These are phyloP conservation scores for Dromiciops gliroides DNA, from an alignment of 2,113 vertebrate species.

Conservation along the genomic window DNA sequence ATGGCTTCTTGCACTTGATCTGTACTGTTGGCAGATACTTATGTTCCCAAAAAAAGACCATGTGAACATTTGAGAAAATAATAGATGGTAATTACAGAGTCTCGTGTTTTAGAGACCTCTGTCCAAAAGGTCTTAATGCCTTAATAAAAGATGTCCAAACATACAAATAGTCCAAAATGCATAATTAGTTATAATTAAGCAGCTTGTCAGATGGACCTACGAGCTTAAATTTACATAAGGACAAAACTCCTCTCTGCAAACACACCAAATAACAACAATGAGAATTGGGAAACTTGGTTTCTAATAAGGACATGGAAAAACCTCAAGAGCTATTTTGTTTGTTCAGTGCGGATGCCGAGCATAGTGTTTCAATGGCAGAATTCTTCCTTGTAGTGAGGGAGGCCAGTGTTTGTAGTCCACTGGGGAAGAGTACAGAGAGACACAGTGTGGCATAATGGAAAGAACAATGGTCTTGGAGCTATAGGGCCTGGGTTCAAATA, in stretches of 20 bases:
- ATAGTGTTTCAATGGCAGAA: neutral
- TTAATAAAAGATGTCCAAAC: constrained; percentile 28
- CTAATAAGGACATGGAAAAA: neutral
- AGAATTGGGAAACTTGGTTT: neutral
- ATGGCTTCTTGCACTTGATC: neutral
- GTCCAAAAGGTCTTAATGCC: constrained; percentile 40
- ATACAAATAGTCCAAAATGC: neutral
- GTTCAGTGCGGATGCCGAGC: neutral
- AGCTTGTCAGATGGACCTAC: constrained; percentile 20
- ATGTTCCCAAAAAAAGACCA: constrained; percentile 23
- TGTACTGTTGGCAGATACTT: constrained; percentile 31
- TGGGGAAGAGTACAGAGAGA: neutral
- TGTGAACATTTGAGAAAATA: constrained; percentile 11
- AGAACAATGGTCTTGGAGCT: neutral
- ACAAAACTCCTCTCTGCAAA: neutral
- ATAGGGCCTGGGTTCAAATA: neutral
- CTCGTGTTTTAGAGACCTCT: constrained; percentile 29
- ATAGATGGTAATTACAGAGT: neutral
- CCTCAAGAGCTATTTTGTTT: neutral
- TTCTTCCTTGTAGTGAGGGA: neutral
- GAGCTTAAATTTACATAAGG: neutral
- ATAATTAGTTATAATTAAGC: neutral
- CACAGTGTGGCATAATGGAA: neutral
- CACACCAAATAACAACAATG: neutral
- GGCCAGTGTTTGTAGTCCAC: neutral